Conservation (phyloP, 2,797 vertebrate genomes). For the Smutsia temminckii region DNA sequence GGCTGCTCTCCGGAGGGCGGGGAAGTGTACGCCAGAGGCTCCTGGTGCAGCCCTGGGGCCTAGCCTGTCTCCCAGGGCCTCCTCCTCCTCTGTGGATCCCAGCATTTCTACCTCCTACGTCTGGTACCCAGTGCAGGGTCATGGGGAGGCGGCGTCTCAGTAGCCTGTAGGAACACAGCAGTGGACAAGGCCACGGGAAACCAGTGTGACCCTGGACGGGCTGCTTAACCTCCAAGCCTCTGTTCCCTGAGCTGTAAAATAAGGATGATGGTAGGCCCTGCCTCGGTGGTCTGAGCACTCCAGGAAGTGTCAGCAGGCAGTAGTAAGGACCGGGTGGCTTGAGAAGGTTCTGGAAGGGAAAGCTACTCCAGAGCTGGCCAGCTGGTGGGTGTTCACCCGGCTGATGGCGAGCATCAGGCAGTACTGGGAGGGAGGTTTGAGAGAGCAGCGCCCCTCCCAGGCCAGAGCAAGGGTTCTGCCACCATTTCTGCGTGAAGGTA, state of each 20-base stretch:
- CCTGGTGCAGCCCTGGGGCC: neutral
- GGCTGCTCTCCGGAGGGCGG: neutral
- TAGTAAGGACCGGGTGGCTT: too few species aligned
- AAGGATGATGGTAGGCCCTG: too few species aligned
- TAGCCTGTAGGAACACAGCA: neutral
- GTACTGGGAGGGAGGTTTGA: neutral
- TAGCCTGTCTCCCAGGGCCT: neutral
- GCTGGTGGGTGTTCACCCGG: fast-evolving
- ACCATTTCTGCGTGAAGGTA: neutral
- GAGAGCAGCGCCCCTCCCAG: neutral
- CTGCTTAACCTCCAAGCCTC: neutral
- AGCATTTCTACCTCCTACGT: neutral
- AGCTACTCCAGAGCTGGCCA: neutral
- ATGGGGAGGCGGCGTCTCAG: neutral
- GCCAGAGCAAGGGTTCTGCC: neutral
- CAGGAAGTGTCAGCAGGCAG: neutral
- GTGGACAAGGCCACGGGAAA: neutral
- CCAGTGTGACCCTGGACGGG: too few species aligned
- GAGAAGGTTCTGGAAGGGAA: neutral
- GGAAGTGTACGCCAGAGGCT: neutral
- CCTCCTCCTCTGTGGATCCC: neutral
- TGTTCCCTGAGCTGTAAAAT: neutral
- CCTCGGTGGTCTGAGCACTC: neutral
- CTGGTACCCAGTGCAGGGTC: neutral
- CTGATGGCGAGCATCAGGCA: neutral